phyloP scores from a whole-genome alignment of 2,113 vertebrate species.

The Mustela nigripes region DNA sequence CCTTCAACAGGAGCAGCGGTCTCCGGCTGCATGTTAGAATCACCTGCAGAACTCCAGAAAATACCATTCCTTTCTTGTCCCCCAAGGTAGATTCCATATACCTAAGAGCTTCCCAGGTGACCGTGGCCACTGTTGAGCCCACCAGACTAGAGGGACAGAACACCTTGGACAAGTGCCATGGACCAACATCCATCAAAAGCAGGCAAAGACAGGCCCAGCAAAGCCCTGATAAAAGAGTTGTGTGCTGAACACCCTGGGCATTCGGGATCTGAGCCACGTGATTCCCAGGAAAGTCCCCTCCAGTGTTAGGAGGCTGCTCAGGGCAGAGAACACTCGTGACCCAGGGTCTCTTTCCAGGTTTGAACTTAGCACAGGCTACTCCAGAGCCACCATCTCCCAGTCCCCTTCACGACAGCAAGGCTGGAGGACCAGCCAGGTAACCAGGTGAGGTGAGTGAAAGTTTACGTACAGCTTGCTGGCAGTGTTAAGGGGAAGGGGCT shows the following conservation, averaged over 20 bases:
- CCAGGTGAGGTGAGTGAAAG: accelerated
- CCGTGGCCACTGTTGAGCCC: no score
- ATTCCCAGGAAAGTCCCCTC: background rate
- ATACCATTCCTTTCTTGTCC: accelerated
- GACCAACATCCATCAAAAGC: background rate
- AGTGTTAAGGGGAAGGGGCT: background rate
- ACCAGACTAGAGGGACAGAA: background rate
- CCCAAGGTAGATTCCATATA: background rate
- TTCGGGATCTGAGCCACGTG: background rate
- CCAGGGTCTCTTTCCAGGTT: background rate
- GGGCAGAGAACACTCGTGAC: accelerated
- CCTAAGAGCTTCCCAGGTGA: background rate
- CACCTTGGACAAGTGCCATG: background rate
- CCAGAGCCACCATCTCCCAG: background rate
- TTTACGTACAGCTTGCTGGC: accelerated
- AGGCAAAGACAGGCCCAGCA: background rate
- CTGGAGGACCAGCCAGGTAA: accelerated
- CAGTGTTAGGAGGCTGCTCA: background rate
- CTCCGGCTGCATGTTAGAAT: accelerated
- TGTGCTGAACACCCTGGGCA: accelerated
- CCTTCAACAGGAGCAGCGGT: background rate
- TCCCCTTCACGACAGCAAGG: background rate
- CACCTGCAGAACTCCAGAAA: background rate
- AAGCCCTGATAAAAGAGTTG: background rate
- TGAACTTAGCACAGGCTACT: background rate